These are phyloP conservation scores for Sula dactylatra DNA, from an alignment of 2,113 vertebrate genomes.

Conservation along the genomic window DNA sequence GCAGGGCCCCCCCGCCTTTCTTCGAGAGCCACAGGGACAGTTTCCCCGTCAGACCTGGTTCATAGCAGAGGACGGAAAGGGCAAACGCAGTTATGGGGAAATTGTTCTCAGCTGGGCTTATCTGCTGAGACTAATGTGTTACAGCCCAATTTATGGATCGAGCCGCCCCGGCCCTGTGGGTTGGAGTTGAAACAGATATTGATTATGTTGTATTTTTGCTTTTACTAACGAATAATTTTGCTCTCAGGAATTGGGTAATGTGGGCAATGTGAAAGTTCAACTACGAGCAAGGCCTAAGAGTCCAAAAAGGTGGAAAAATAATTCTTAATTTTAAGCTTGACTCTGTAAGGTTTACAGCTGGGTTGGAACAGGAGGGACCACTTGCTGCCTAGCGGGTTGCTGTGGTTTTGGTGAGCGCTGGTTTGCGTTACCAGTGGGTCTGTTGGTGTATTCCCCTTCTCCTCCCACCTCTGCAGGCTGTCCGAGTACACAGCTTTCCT, in stretches of 20 bases:
- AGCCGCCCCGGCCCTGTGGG: fast-evolving
- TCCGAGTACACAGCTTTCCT: not conserved
- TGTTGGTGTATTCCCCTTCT: not conserved
- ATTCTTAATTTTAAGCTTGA: not conserved
- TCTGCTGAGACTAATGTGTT: fast-evolving
- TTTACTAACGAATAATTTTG: not conserved
- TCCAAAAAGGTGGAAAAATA: not conserved
- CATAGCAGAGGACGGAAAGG: fast-evolving
- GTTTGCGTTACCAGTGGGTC: not conserved
- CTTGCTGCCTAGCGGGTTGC: not conserved
- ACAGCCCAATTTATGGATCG: fast-evolving
- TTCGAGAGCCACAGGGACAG: fast-evolving
- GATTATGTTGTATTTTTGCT: not conserved
- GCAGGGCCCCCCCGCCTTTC: no score
- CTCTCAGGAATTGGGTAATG: not conserved
- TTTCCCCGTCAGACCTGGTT: not conserved
- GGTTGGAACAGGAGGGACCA: not conserved
- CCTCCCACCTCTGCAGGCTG: not conserved
- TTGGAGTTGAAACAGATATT: fast-evolving
- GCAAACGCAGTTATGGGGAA: not conserved
- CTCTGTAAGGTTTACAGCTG: not conserved
- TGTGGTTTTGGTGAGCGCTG: not conserved
- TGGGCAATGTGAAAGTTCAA: not conserved
- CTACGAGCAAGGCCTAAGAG: not conserved
- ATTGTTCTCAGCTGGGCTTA: not conserved